Evolutionary conservation across 2,113 vertebrate genomes (phyloP).

Genomic region (Burhinus bistriatus): DNA sequence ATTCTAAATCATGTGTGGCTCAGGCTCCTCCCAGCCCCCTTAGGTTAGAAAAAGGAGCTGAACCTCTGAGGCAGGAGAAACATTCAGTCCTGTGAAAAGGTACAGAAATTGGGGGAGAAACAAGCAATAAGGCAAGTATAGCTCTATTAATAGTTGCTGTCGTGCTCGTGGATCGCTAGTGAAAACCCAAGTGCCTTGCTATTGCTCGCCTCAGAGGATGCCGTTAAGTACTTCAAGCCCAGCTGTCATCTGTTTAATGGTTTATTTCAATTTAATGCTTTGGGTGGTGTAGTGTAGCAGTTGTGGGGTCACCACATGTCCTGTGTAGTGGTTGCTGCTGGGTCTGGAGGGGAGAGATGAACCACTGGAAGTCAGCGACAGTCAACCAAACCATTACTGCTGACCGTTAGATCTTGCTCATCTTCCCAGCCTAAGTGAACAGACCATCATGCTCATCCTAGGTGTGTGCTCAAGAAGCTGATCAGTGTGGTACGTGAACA

Average conservation of each 20-base stretch:
- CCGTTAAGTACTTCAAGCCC: not conserved
- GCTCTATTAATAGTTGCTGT: fast-evolving
- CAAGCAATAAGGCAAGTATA: not conserved
- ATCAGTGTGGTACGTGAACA: not conserved
- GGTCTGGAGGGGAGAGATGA: not conserved
- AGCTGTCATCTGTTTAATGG: not conserved
- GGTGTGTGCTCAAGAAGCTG: fast-evolving
- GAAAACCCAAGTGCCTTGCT: not conserved
- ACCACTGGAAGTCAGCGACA: not conserved
- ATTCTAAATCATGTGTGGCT: not conserved
- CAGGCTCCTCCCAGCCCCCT: not conserved
- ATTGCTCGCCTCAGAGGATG: not conserved
- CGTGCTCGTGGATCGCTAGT: not conserved
- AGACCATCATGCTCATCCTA: not conserved
- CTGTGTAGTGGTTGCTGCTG: not conserved
- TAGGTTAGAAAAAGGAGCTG: not conserved
- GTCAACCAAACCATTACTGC: not conserved
- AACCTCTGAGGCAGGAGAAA: not conserved
- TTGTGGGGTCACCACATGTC: not conserved
- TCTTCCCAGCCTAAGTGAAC: not conserved
- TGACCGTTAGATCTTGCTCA: not conserved
- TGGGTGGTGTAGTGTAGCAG: not conserved
- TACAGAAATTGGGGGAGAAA: not conserved
- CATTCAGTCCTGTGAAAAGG: not conserved
- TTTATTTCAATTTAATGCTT: not conserved